Evolutionary conservation across 2,797 vertebrate species (phyloP).

Genomic region (Mergus octosetaceus): DNA sequence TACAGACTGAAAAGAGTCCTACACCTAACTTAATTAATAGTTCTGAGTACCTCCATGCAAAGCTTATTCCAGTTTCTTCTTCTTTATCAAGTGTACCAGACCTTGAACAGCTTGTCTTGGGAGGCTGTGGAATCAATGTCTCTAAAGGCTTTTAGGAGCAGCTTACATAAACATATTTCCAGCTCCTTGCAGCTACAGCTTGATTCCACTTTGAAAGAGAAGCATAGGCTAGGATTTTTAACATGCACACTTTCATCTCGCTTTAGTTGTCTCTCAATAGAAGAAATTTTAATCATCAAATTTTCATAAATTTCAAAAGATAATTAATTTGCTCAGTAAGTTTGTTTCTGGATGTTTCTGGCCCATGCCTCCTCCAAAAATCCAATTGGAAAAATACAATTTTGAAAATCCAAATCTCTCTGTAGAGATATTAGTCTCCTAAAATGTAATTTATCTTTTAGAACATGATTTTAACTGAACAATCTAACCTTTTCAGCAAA

Average conservation of each 20-base stretch:
- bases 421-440: background rate
- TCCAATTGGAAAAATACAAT: background rate
- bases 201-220: background rate
- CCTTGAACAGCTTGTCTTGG: background rate
- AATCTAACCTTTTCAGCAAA: constrained; percentile 95
- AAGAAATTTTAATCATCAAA: background rate
- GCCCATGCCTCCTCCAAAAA: background rate
- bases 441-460: background rate
- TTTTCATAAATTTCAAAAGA: background rate
- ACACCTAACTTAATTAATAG: background rate
- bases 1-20: background rate
- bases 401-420: background rate
- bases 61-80: background rate
- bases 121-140: background rate
- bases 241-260: background rate
- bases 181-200: background rate
- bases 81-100: constrained; percentile 17
- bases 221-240: background rate
- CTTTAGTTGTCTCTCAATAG: background rate
- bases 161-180: constrained; percentile 13
- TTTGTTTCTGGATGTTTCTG: background rate
- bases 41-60: background rate
- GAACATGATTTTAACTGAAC: background rate
- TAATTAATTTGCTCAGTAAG: background rate
- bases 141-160: constrained; percentile 2